These are phyloP conservation scores for Potamarius usumacintae DNA, from an alignment of 2,113 vertebrate genomes.

Conservation along the genomic window DNA sequence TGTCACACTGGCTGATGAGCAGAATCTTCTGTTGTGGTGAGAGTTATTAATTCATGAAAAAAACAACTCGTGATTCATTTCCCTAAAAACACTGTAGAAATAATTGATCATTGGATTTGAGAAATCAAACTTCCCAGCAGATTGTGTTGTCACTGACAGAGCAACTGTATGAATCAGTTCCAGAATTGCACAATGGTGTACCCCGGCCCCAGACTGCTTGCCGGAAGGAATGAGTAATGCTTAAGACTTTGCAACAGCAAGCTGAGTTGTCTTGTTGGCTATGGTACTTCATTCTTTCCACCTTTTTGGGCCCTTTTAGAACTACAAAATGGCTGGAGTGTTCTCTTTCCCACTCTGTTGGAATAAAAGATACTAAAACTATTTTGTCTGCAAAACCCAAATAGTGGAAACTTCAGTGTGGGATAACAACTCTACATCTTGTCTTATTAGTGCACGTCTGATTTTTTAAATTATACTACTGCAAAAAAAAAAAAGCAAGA, in stretches of 20 bases:
- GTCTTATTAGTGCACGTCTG: background rate
- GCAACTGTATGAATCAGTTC: conserved; percentile 52
- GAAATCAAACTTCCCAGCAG: conserved; percentile 20
- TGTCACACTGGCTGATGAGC: background rate
- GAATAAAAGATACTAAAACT: background rate
- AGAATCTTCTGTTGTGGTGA: background rate
- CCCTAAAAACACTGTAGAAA: conserved; percentile 22
- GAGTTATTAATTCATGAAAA: background rate
- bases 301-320: conserved; percentile 32
- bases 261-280: conserved; percentile 56
- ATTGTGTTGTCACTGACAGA: conserved; percentile 35
- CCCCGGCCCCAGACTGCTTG: conserved; percentile 55
- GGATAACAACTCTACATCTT: background rate
- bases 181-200: conserved; percentile 60
- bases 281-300: conserved; percentile 61
- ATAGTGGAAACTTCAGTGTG: background rate
- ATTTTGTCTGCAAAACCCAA: background rate
- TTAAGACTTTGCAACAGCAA: conserved; percentile 59
- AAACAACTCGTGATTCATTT: conserved; percentile 1
- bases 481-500: background rate
- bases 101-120: conserved; percentile 32
- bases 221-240: conserved; percentile 62
- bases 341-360: conserved; percentile 56
- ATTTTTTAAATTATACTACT: background rate
- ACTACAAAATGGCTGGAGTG: conserved; percentile 18